Evolutionary conservation across 2,113 vertebrate genomes (phyloP).

Genomic region (Columba livia): DNA sequence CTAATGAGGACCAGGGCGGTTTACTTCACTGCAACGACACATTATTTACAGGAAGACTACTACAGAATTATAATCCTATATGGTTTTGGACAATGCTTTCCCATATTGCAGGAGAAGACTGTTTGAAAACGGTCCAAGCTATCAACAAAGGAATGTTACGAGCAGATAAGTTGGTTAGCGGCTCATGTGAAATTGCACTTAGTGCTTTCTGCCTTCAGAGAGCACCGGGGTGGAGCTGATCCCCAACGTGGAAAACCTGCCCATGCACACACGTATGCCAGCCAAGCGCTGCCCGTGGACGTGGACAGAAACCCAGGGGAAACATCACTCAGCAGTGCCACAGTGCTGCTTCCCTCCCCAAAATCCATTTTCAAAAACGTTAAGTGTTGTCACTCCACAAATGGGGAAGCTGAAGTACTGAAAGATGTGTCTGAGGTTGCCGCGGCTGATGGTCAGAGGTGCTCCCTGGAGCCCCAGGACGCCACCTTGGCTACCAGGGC

Average conservation of each 20-base stretch:
- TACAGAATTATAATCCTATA: neutral
- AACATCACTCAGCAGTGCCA: fast-evolving
- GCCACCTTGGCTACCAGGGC: neutral
- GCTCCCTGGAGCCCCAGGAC: neutral
- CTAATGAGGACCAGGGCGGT: conserved; percentile 5
- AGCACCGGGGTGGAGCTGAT: neutral
- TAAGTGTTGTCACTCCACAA: neutral
- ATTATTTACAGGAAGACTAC: neutral
- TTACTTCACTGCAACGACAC: neutral
- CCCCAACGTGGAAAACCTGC: fast-evolving
- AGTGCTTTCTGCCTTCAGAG: neutral
- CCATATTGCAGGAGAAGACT: neutral
- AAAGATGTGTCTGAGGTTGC: neutral
- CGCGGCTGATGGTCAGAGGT: fast-evolving
- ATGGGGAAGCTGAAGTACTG: neutral
- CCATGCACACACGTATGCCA: neutral
- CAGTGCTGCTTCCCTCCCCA: neutral
- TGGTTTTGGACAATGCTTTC: neutral
- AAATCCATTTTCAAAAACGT: neutral
- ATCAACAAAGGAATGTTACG: neutral
- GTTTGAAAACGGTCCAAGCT: conserved; percentile 12
- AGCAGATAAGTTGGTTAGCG: neutral
- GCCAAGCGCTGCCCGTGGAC: neutral
- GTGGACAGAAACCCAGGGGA: neutral
- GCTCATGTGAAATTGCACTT: neutral